Evolutionary conservation across 2,797 vertebrate species (phyloP).

Genomic region (Rallus crepitans): DNA sequence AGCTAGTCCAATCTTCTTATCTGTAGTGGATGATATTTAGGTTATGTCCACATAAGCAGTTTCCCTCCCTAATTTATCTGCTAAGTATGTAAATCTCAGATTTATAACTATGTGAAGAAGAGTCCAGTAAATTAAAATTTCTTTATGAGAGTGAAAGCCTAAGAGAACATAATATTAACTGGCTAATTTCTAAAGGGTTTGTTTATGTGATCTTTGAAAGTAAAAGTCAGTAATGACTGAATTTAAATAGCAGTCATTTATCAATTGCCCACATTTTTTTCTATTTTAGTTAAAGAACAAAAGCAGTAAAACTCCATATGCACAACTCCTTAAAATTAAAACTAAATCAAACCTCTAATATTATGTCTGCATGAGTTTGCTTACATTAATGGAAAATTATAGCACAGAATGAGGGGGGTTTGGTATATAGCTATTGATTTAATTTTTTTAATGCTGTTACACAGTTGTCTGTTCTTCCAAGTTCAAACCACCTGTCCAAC

Average conservation of each 20-base stretch:
- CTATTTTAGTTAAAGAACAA: background rate
- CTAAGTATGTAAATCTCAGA: background rate
- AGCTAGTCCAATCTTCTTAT: fast-evolving
- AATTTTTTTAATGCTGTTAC: background rate
- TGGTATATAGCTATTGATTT: background rate
- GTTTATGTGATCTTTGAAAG: fast-evolving
- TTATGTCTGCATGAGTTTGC: background rate
- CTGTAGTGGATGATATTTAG: background rate
- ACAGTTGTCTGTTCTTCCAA: background rate
- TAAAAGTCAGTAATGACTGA: background rate
- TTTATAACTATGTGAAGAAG: background rate
- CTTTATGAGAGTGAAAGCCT: background rate
- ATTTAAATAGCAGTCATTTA: background rate
- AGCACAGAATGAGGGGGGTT: background rate
- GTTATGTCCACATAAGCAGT: background rate
- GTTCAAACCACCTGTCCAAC: background rate
- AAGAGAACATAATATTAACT: background rate
- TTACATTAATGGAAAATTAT: background rate
- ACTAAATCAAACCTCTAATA: background rate
- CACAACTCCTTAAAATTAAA: background rate
- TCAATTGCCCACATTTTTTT: background rate
- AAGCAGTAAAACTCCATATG: background rate
- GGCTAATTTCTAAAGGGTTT: background rate
- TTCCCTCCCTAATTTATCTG: background rate
- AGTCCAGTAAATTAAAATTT: background rate